These are phyloP conservation scores for Austrolebias charrua DNA, from an alignment of 2,797 vertebrate genomes.

Conservation along the genomic window DNA sequence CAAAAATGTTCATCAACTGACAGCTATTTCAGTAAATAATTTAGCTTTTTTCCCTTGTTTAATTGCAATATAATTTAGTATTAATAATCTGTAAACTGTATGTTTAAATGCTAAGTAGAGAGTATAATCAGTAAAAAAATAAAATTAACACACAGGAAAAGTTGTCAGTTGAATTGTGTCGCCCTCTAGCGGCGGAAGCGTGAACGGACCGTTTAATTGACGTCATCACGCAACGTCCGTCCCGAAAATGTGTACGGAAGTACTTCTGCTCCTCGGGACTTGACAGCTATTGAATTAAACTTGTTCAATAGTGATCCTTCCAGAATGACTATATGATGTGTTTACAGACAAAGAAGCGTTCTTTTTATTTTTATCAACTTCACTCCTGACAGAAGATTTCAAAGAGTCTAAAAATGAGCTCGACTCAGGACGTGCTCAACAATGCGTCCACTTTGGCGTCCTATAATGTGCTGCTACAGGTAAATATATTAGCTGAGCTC, in stretches of 20 bases:
- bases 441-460: constrained; percentile 72
- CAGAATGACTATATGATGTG: constrained; percentile 1
- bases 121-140: neutral
- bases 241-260: constrained; percentile 70
- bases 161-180: neutral
- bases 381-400: neutral
- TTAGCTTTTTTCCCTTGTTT: too few relatives aligned
- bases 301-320: neutral
- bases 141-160: too few relatives aligned
- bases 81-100: too few relatives aligned
- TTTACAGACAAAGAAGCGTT: neutral
- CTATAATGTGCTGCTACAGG: constrained; percentile 78
- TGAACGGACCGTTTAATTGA: neutral
- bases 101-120: too few relatives aligned
- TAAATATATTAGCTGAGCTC: constrained; percentile 10
- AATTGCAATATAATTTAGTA: too few relatives aligned
- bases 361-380: neutral
- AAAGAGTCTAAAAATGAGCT: constrained; percentile 59
- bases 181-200: constrained; percentile 39
- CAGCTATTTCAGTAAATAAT: too few relatives aligned
- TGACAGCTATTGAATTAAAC: fast-evolving
- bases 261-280: neutral
- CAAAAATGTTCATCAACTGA: too few relatives aligned
- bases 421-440: constrained; percentile 70
- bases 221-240: constrained; percentile 48